Base-by-base conservation (phyloP, 2,888 invertebrate genomes). In the Stenurella melanura region DNA sequence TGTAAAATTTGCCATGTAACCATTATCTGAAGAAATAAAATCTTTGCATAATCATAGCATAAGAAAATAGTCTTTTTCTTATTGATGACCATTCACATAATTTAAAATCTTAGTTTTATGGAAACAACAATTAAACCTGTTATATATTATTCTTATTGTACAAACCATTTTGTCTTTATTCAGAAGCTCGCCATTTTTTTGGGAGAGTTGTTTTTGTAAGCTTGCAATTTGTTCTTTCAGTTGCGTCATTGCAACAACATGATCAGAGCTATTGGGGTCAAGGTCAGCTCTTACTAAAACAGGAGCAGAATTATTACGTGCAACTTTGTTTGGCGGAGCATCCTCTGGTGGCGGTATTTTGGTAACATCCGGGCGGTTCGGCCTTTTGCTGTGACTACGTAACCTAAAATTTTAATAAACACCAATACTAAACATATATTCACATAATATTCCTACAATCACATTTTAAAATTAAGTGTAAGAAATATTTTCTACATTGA, bases 231-330 rank as follows among this genome's bases (percentile, higher is more conserved):
- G 95, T 88, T 98, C 98, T 88, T 96, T 96, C 12, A 98, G 93
- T 87, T 98, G 96, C 0, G 98, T 98, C 91, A 98, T 96, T 0
- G 97, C 97, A 15, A 98, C 96, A 64, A 98, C 96, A 88, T 98
- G 97, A 89, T 97, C 97, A 0, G 96, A 96, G 86, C 96, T 96
- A 87, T 96, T 96, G 0, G 96, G 95, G 89, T 96, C 96, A 81
- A 93, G 89, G 88, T 93, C 92, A n/a, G 87, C 87, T 69, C 89
- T 80, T n/a, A 87, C 85, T 73, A 89, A 82, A 3, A 87, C 88
- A 7, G 89, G 88, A 5, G 89, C 89, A 5, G 87, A 82, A 77
- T 89, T 89, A 80, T 90, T 89, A 70, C 92, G 87, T 7, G 90
- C 90, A 9, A 89, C 87, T 87, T 92, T 92, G 38, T 89, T 90